Percentiles rank a stretch among this genome's conserved stretches.
Evolutionary conservation across 2,888 invertebrate genomes (phyloP).

Genomic region (Patella ulyssiponensis): DNA sequence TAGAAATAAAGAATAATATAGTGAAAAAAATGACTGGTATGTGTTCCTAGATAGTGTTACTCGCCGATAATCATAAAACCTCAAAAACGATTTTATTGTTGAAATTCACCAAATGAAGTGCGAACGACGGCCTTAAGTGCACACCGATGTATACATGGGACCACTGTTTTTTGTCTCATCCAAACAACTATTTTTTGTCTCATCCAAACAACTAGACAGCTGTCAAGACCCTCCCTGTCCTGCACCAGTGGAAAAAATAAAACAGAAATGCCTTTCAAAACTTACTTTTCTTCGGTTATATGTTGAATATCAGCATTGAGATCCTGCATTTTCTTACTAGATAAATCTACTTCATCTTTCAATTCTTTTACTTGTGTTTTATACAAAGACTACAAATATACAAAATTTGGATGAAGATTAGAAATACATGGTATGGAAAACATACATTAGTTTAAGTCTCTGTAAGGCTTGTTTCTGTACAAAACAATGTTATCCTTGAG

Average conservation of each 20-base stretch:
- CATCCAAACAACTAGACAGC: background rate
- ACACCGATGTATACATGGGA: no score
- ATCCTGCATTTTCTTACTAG: constrained; percentile 73
- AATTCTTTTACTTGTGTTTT: constrained; percentile 93
- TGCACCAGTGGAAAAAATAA: constrained; percentile 7
- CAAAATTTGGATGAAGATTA: background rate
- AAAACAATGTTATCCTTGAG: background rate
- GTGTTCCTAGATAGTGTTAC: no score
- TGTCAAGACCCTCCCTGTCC: constrained; percentile 14
- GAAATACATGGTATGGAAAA: background rate
- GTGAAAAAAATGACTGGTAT: no score
- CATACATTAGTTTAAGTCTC: background rate
- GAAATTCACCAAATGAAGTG: no score
- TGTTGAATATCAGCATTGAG: constrained; percentile 79
- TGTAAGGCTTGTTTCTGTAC: background rate
- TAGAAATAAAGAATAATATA: no score
- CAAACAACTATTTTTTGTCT: no score
- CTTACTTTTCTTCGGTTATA: constrained; percentile 86
- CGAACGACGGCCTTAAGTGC: no score
- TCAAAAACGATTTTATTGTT: no score
- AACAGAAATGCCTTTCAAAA: constrained; percentile 2
- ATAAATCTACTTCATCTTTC: constrained; percentile 92
- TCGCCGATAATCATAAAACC: no score
- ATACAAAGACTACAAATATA: constrained; percentile 81
- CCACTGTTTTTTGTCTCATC: no score